Conservation (phyloP, 2,888 invertebrate species). For the Lasiommata megera region DNA sequence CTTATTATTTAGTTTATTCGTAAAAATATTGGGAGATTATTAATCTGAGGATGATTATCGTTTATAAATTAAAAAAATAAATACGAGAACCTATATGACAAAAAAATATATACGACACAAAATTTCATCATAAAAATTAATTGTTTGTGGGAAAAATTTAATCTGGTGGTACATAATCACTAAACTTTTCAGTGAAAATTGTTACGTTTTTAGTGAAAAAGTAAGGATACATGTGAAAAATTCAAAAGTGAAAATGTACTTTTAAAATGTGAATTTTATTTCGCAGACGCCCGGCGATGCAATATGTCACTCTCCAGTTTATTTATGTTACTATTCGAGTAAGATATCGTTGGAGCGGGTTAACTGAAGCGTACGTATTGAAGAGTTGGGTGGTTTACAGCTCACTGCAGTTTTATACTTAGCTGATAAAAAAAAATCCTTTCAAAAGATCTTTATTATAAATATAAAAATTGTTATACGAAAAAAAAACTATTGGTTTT, state of each 20-base stretch:
- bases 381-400: slow-evolving; percentile 8
- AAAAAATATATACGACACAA: no score
- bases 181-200: neutral
- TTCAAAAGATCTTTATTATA: no score
- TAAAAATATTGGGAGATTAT: no score
- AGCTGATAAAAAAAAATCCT: neutral
- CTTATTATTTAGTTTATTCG: no score
- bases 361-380: slow-evolving; percentile 16
- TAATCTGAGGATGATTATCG: no score
- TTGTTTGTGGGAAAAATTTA: no score
- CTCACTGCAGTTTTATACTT: neutral
- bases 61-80: no score
- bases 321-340: slow-evolving; percentile 25
- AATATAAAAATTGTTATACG: no score
- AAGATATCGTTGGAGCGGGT: slow-evolving; percentile 20
- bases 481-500: no score
- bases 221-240: neutral
- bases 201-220: neutral
- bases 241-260: slow-evolving; percentile 9
- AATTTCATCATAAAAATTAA: no score
- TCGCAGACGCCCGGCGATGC: slow-evolving; percentile 21
- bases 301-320: slow-evolving; percentile 27
- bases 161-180: no score
- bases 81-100: no score
- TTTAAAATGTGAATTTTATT: slow-evolving; percentile 22